These are phyloP conservation scores for Ramazzottius varieornatus DNA, from an alignment of 2,888 invertebrate genomes.

Conservation along the genomic window DNA sequence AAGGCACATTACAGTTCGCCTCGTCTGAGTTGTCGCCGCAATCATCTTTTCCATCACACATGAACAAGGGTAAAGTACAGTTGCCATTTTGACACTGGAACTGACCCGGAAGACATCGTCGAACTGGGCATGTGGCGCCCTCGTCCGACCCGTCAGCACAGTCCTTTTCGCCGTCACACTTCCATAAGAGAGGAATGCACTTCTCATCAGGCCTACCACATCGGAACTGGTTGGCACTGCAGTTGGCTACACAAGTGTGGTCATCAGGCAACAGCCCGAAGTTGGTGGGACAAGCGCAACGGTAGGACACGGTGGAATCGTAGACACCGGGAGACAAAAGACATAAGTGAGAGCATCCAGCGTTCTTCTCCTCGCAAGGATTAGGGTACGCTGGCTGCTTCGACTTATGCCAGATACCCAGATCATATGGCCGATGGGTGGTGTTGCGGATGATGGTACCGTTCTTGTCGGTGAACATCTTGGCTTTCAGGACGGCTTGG, in stretches of 20 bases:
- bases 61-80: slow-evolving; percentile 68
- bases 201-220: slow-evolving; percentile 39
- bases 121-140: slow-evolving; percentile 41
- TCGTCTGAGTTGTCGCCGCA: slow-evolving; percentile 66
- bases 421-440: slow-evolving; percentile 73
- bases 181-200: slow-evolving; percentile 51
- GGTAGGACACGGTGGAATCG: slow-evolving; percentile 31
- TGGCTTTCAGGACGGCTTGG: slow-evolving; percentile 62
- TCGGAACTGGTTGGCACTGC: slow-evolving; percentile 59
- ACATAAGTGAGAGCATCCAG: slow-evolving; percentile 83
- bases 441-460: slow-evolving; percentile 51
- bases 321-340: slow-evolving; percentile 45
- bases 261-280: slow-evolving; percentile 49
- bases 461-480: slow-evolving; percentile 53
- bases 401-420: slow-evolving; percentile 44
- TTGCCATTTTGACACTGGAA: slow-evolving; percentile 80
- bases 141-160: slow-evolving; percentile 79
- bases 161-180: slow-evolving; percentile 61
- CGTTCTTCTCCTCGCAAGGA: slow-evolving; percentile 72
- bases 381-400: slow-evolving; percentile 50
- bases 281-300: slow-evolving; percentile 79
- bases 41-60: slow-evolving; percentile 79
- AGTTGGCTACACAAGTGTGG: slow-evolving; percentile 74
- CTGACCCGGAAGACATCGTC: slow-evolving; percentile 61
- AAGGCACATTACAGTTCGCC: slow-evolving; percentile 52